Evolutionary conservation across 2,113 vertebrate species (phyloP).

Genomic region (Ochotona princeps): DNA sequence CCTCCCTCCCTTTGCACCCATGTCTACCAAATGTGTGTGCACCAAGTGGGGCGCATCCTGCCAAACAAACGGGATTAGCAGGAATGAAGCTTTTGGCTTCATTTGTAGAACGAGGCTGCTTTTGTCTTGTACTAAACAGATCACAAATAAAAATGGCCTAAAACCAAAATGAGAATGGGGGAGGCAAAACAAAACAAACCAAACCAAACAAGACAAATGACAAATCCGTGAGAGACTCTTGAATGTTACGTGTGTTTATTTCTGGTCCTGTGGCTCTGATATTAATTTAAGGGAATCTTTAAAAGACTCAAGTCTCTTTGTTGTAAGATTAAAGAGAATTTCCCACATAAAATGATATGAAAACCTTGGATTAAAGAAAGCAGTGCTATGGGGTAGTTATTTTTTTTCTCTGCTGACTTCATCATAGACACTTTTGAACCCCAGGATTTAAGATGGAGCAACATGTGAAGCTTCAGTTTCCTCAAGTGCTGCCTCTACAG

Average conservation of each 20-base stretch:
- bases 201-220: neutral
- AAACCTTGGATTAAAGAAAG: slow-evolving; percentile 12
- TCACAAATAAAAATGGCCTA: neutral
- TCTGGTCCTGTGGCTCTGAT: neutral
- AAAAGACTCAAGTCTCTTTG: slow-evolving; percentile 13
- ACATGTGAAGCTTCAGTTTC: neutral
- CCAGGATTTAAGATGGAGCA: neutral
- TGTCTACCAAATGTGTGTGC: neutral
- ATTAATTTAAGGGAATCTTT: slow-evolving; percentile 21
- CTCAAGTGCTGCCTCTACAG: neutral
- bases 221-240: neutral
- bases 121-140: neutral
- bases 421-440: neutral
- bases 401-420: neutral
- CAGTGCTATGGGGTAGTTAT: neutral
- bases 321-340: slow-evolving; percentile 52
- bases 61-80: neutral
- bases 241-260: neutral
- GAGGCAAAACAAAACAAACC: neutral
- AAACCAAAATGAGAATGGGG: neutral
- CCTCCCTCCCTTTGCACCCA: rapidly evolving
- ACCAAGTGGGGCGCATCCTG: rapidly evolving
- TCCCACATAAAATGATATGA: neutral
- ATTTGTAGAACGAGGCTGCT: neutral
- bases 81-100: neutral